Evolutionary conservation across 2,797 vertebrate genomes (phyloP), one percentile per base, ranked within the genome.

Genomic region (Cossypha polioptera): DNA sequence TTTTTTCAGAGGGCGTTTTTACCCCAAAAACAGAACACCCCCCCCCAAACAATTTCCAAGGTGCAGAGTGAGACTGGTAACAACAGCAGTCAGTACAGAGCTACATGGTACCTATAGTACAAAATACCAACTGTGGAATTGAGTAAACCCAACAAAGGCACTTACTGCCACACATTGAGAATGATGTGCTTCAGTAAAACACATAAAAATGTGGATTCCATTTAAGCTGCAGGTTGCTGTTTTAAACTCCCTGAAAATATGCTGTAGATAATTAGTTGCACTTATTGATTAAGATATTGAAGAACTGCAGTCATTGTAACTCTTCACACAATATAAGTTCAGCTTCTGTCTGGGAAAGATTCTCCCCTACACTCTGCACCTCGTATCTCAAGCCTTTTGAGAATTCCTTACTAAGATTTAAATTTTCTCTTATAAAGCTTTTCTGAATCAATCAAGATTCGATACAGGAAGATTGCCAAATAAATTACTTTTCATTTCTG

Each of bases 401-500:
- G 85, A 96, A 45, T 33, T 91, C 55, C 45, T 63, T 76, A 63
- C 77, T 24, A 74, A 86, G 91, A 91, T 89, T 81, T 66, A 87
- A 68, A 94, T 91, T 93, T 93, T 82, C 59, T 88, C 88, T 83
- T 79, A 76, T 63, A 93, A 95, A 94, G 92, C 74, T 94, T 92
- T 96, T 88, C 68, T 86, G 69, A 96, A 96, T 96, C 94, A 96
- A 95, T 97, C 92, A 86, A 87, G 66, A 54, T 77, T 89, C 85
- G 84, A 88, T 94, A 94, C 5, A 94, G 86, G 58, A 94, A 96
- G 66, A 96, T 45, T 93, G 92, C 72, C 93, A 95, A 92, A 96
- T 96, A 96, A 96, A 97, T 97, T 96, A 91, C 95, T 95, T 95
- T 94, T 95, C 92, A 92, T 92, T 96, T 95, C 88, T 96, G 72